These are phyloP conservation scores for Notiomystis cincta DNA, from an alignment of 2,113 vertebrate genomes.

Conservation along the genomic window DNA sequence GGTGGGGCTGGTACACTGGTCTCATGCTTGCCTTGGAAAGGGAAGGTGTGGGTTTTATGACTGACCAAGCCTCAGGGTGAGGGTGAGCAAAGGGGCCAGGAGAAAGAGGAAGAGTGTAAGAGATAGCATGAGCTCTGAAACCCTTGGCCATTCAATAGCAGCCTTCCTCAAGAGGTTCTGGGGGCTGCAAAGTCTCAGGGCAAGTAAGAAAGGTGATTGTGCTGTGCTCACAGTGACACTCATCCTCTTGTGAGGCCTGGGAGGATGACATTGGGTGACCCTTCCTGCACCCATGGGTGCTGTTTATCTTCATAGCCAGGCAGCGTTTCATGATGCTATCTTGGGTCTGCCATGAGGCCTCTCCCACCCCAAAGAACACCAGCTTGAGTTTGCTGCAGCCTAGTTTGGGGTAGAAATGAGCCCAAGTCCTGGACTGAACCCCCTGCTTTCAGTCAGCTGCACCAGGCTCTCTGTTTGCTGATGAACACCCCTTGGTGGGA, in stretches of 20 bases:
- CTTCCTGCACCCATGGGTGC: neutral
- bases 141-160: neutral
- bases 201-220: neutral
- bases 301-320: neutral
- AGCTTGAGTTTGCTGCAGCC: neutral
- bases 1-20: accelerated
- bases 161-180: neutral
- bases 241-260: neutral
- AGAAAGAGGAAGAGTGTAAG: neutral
- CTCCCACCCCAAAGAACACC: neutral
- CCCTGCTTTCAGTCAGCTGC: accelerated
- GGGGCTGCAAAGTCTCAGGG: neutral
- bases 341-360: neutral
- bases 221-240: neutral
- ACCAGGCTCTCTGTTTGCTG: neutral
- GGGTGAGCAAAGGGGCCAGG: neutral
- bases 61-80: neutral
- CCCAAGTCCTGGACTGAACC: neutral
- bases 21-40: neutral
- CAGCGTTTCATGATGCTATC: neutral
- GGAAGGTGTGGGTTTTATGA: neutral
- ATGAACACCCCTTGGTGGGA: neutral
- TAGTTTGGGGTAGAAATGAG: neutral
- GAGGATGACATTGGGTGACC: neutral
- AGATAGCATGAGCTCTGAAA: neutral